Conservation (phyloP, 2,113 vertebrate species). For the Glaucomys volans region DNA sequence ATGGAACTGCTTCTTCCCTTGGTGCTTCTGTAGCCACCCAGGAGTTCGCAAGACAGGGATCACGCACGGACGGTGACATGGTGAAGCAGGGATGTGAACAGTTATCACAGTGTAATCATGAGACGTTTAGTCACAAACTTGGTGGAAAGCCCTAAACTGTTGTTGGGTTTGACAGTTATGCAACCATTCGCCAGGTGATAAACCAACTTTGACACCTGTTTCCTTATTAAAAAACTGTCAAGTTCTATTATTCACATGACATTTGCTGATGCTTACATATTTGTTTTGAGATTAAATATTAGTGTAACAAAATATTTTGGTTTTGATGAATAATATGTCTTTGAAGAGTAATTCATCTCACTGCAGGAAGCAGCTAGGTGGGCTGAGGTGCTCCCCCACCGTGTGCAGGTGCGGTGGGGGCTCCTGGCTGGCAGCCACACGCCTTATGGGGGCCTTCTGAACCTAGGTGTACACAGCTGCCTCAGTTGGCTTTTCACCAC, state of each 20-base stretch:
- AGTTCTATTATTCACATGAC: neutral
- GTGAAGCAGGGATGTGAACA: no score
- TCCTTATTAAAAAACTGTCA: neutral
- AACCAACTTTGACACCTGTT: neutral
- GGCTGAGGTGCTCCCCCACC: no score
- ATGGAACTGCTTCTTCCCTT: neutral
- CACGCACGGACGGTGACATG: accelerated
- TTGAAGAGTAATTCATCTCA: neutral
- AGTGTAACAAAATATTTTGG: neutral
- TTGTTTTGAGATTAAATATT: neutral
- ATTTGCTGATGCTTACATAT: neutral
- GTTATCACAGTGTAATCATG: no score
- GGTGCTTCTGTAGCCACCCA: neutral
- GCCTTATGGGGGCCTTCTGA: neutral
- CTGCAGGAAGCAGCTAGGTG: neutral
- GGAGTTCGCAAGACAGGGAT: neutral
- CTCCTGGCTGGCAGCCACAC: no score
- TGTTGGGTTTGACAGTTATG: neutral
- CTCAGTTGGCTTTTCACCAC: no score
- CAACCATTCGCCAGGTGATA: no score
- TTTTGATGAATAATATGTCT: neutral
- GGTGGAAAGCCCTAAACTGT: neutral
- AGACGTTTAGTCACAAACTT: neutral
- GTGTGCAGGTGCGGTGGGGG: neutral
- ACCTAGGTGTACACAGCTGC: no score